Evolutionary conservation across 92 coral and sea anemone species (phyloP), one percentile per base, ranked within the genome.

Genomic region (Heteractis magnifica): DNA sequence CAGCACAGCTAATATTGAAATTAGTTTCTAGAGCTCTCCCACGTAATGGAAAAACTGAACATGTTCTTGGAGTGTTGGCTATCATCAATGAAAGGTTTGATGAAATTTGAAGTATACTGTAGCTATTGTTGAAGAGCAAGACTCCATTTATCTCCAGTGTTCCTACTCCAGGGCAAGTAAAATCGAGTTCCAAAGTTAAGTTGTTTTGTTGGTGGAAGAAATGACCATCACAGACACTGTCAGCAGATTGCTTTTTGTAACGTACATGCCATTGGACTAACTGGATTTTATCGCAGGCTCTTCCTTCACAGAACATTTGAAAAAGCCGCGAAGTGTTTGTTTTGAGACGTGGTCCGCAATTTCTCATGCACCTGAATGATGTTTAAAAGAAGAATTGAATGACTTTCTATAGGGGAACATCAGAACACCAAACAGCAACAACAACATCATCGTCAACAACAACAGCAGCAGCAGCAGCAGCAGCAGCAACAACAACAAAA

Each of bases 161-260:
- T 10, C 84, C 84, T 48, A 70, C 8, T 7, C 77, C 84, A 16
- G 84, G 84, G 21, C 84, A 81, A 21, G 84, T 68, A 21, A 81
- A 81, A 49, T 52, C 21, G 34, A 81, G 44, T 51, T 81, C 52
- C 50, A 70, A 20, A 13, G 77, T 81, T 52, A 75, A 50, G 26
- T 81, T 70, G 65, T 48, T n/a, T n/a, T 23, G 53, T 16, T 18
- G 51, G 10, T 64, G 21, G 9, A 51, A n/a, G 9, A 51, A n/a
- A 15, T 50, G 50, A 49, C 84, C 84, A 49, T 18, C 56, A 13
- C 84, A 81, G 13, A 70, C 68, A 5, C 49, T 53, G 21, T 52
- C 8, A 52, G 56, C 77, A 51, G 84, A 75, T 4, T 10, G 14
- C 3, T 70, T 21, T 51, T 81, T 4, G 49, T 81, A 81, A 18